phyloP scores from a whole-genome alignment of 1,140 invertebrate species.

The Hesperophylax magnus region DNA sequence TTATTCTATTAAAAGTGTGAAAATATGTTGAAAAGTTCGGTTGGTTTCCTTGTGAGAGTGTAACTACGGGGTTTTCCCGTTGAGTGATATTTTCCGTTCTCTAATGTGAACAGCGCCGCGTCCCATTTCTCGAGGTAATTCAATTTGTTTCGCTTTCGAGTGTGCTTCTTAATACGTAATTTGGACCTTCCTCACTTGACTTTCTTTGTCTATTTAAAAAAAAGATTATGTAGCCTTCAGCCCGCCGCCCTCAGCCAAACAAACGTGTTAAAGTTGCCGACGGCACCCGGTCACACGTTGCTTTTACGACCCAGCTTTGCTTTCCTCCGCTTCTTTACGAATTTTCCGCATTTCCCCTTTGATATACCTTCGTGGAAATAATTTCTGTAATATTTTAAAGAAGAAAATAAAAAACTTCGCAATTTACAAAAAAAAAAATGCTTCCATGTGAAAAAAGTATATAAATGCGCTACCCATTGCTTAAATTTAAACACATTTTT shows the following conservation, averaged over 20 bases:
- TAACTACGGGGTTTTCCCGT: not conserved
- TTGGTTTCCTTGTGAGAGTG: not conserved
- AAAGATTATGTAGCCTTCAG: not conserved
- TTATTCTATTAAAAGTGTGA: not conserved
- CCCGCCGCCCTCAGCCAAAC: not conserved
- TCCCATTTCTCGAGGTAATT: slow-evolving; percentile 9
- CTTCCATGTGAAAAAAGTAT: no score
- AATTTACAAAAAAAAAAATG: no score
- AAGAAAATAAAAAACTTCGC: no score
- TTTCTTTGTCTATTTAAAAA: not conserved
- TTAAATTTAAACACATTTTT: no score
- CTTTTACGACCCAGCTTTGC: not conserved
- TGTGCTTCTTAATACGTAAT: slow-evolving; percentile 11
- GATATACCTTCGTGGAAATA: no score
- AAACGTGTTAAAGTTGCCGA: not conserved
- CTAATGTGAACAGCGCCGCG: slow-evolving; percentile 2
- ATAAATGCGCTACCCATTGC: no score
- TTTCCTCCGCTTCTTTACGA: no score
- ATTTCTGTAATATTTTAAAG: no score
- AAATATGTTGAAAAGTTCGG: slow-evolving; percentile 4
- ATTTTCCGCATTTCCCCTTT: no score
- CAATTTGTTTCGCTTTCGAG: slow-evolving; percentile 9
- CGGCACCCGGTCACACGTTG: slow-evolving; percentile 6
- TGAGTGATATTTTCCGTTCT: slow-evolving; percentile 3
- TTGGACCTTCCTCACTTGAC: not conserved